phyloP scores from a whole-genome alignment of 2,888 invertebrate genomes.

The Pandemis corylana region DNA sequence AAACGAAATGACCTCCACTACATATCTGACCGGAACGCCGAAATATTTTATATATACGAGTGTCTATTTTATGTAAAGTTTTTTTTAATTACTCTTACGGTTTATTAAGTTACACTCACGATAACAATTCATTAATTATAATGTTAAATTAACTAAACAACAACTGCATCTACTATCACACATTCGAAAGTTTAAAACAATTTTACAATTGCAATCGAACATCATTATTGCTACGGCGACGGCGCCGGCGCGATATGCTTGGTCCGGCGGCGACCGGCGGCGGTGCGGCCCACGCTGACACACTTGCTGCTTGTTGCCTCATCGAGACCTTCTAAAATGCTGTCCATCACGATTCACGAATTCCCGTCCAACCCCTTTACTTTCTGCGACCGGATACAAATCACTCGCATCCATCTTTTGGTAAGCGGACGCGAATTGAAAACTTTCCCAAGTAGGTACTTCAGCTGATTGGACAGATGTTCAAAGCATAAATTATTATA shows the following conservation, averaged over 20 bases:
- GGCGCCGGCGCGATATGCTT: constrained; percentile 69
- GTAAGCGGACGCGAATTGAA: neutral
- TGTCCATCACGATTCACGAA: neutral
- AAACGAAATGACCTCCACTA: constrained; percentile 67
- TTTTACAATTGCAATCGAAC: constrained; percentile 83
- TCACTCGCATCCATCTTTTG: neutral
- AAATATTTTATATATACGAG: constrained; percentile 61
- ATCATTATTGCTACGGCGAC: constrained; percentile 83
- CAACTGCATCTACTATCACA: constrained; percentile 86
- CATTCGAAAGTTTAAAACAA: constrained; percentile 85
- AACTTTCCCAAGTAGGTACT: neutral
- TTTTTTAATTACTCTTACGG: constrained; percentile 70
- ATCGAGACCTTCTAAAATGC: neutral
- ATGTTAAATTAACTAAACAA: constrained; percentile 83
- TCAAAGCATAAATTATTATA: neutral
- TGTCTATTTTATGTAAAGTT: constrained; percentile 69
- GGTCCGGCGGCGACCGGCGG: constrained; percentile 43
- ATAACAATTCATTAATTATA: constrained; percentile 81
- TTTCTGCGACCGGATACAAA: neutral
- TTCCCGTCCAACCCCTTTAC: neutral
- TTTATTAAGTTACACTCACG: constrained; percentile 82
- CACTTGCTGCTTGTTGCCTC: neutral
- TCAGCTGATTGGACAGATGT: neutral
- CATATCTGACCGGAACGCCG: constrained; percentile 71
- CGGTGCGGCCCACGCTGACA: constrained; percentile 16